These are phyloP conservation scores for Genyomyrus donnyi DNA, from an alignment of 2,113 vertebrate genomes.

Conservation along the genomic window DNA sequence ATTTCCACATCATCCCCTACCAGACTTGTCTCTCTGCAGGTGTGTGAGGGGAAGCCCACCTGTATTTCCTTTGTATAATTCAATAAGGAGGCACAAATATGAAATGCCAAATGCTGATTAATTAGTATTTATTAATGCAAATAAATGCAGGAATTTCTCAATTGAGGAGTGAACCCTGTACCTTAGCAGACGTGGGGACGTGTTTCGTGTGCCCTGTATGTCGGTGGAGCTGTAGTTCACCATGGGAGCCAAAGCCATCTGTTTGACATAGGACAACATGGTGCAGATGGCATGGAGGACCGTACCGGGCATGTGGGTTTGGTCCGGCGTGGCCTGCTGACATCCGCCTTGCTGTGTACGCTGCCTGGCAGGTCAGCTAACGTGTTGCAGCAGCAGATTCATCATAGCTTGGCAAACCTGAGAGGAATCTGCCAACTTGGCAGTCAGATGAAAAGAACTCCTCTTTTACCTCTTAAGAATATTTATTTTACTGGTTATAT, in stretches of 20 bases:
- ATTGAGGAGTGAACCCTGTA: background rate
- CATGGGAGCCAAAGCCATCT: slow-evolving; percentile 15
- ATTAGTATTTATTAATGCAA: background rate
- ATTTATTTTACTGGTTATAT: slow-evolving; percentile 1
- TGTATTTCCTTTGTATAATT: background rate
- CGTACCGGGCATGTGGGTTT: background rate
- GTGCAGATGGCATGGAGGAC: background rate
- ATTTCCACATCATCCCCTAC: background rate
- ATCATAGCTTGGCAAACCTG: too few species aligned
- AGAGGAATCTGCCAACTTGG: background rate
- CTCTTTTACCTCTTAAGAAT: background rate
- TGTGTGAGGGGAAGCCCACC: background rate
- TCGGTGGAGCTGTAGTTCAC: background rate
- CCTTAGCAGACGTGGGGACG: background rate
- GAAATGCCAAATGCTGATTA: background rate
- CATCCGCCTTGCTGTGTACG: background rate
- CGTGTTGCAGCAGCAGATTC: background rate
- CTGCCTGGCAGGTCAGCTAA: background rate
- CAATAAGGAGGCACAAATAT: background rate
- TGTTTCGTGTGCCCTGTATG: background rate
- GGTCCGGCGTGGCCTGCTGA: background rate
- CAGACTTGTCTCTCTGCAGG: background rate
- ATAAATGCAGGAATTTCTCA: background rate
- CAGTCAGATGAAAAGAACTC: background rate
- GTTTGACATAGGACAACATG: background rate